Evolutionary conservation across 2,797 vertebrate species (phyloP).

Genomic region (Ceryle rudis): DNA sequence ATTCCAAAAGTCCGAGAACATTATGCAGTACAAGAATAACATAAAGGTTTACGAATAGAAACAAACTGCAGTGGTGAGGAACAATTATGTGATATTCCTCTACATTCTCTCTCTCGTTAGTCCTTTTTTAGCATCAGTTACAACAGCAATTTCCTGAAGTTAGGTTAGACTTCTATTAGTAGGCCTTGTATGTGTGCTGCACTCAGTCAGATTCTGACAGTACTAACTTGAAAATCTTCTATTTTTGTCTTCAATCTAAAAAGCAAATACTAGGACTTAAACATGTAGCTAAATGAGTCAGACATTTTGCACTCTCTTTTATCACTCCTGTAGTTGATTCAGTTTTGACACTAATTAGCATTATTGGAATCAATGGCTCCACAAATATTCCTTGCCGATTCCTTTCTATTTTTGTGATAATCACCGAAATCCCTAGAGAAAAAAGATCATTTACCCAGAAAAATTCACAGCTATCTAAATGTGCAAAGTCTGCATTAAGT

Average conservation of each 20-base stretch:
- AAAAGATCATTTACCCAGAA: not conserved
- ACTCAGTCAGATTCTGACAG: not conserved
- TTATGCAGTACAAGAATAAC: not conserved
- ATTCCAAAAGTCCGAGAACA: not conserved
- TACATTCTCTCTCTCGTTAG: not conserved
- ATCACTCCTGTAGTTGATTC: not conserved
- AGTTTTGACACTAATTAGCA: not conserved
- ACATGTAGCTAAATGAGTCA: not conserved
- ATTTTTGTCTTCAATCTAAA: not conserved
- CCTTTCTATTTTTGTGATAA: not conserved
- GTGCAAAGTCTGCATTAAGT: not conserved
- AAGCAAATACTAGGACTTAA: not conserved
- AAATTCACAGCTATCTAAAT: not conserved
- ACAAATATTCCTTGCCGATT: not conserved
- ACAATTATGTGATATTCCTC: not conserved
- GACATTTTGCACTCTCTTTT: not conserved
- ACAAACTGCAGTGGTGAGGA: not conserved
- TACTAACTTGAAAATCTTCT: not conserved
- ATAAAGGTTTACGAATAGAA: not conserved
- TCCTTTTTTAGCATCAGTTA: not conserved
- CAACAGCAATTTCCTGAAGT: not conserved
- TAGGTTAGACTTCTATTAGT: not conserved
- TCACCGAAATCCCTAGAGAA: not conserved
- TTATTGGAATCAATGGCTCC: not conserved
- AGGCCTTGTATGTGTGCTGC: not conserved